Evolutionary conservation across 2,113 vertebrate species (phyloP), one percentile per base, ranked within the genome.

Genomic region (Brachyhypopomus occidentalis): DNA sequence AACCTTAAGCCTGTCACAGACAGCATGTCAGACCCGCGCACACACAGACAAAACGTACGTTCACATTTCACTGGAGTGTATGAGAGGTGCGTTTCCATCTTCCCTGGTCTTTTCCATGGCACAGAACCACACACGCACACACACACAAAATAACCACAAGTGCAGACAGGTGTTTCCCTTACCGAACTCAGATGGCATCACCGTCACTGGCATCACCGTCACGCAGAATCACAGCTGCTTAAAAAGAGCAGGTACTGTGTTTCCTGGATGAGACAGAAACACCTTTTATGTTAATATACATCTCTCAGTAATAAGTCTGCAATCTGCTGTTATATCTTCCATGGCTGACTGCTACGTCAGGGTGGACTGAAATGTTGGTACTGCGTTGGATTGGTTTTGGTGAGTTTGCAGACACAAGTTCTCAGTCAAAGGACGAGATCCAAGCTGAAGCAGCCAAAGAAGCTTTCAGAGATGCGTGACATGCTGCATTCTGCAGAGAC

Each of bases 181-280:
- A 20, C 27, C 30, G 55, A 73, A 60, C 19, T 30, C 8, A 20
- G 52, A 64, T 67, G 17, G 23, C 58, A 20, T 85, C 52, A 11
- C 58, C 36, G 62, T 80, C 66, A 38, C 60, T 62, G 17, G 23
- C 58, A 20, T 85, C 52, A 11, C 58, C 36, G 62, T 80, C 66
- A 38, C 60, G n/a, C 55, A 78, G 74, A 83, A 76, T 74, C 72
- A 41, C 84, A 83, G 45, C 73, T 83, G 80, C 62, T 34, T 74
- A 59, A 60, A 38, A 82, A 83, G 60, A 30, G 62, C 59, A 22
- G 74, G 27, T 74, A 69, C 56, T 69, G 73, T n/a, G 72, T 59
- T 83, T 75, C 34, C 59, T 23, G 77, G 25, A 70, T 48, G 72
- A 41, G 75, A 81, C 78, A 83, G 36, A 70, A 48, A 20, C n/a